Evolutionary conservation across 2,797 vertebrate genomes (phyloP).

Genomic region (Odontamblyopus rebecca): DNA sequence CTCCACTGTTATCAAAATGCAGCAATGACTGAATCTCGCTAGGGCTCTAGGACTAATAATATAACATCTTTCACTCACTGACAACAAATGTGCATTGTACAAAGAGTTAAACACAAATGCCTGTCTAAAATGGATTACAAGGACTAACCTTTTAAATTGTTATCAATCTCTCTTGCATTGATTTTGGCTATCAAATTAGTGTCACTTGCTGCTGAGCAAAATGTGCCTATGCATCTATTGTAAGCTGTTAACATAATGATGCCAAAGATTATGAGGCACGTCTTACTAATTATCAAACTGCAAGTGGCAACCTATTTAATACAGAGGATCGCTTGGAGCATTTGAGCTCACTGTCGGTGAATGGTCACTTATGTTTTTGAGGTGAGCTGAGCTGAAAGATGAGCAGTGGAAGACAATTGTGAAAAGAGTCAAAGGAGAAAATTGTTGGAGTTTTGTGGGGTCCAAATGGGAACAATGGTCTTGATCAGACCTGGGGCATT

Average conservation of each 20-base stretch:
- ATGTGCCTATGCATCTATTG: constrained; percentile 53
- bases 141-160: constrained; percentile 29
- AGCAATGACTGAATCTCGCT: constrained; percentile 8
- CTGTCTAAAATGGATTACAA: constrained; percentile 19
- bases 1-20: constrained; percentile 2
- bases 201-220: constrained; percentile 23
- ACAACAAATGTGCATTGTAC: constrained; percentile 4
- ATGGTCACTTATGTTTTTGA: constrained; percentile 18
- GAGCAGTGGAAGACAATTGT: not conserved
- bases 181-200: constrained; percentile 31
- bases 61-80: constrained; percentile 10
- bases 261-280: constrained; percentile 49
- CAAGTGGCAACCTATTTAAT: constrained; percentile 21
- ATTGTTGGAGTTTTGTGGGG: not conserved
- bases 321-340: constrained; percentile 10
- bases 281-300: constrained; percentile 15
- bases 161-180: constrained; percentile 43
- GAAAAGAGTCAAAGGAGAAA: not conserved
- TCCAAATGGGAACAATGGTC: constrained; percentile 28
- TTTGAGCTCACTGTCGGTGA: constrained; percentile 18
- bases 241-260: constrained; percentile 48
- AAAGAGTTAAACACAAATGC: constrained; percentile 16
- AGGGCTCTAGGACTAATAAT: not conserved
- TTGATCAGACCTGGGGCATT: constrained; percentile 25
- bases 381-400: constrained; percentile 10